These are phyloP conservation scores for Equus quagga DNA, from an alignment of 2,113 vertebrate genomes.

Conservation along the genomic window DNA sequence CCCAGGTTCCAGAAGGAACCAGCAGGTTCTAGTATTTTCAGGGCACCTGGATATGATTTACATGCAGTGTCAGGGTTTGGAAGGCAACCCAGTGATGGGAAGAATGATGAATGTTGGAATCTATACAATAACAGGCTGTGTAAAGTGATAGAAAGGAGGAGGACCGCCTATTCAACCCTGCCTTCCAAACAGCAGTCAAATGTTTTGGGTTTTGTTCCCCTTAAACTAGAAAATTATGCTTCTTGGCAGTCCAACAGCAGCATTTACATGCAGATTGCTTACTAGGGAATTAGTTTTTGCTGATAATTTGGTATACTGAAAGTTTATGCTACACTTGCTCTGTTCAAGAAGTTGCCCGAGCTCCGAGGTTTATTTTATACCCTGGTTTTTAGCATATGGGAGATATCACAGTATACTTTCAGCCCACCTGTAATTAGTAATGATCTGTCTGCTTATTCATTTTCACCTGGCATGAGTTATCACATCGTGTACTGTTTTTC, in stretches of 20 bases:
- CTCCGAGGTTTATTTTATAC: slow-evolving; percentile 54
- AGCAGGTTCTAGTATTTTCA: neutral
- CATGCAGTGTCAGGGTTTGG: neutral
- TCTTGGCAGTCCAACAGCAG: neutral
- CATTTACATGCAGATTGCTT: neutral
- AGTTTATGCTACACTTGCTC: slow-evolving; percentile 24
- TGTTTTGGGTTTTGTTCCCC: neutral
- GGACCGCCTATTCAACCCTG: neutral
- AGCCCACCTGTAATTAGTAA: neutral
- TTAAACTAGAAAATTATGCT: slow-evolving; percentile 2
- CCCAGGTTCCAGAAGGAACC: neutral
- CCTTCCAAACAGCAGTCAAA: neutral
- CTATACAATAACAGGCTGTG: neutral
- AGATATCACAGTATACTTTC: neutral
- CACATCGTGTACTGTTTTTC: neutral
- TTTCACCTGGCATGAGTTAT: neutral
- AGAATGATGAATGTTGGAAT: slow-evolving; percentile 34
- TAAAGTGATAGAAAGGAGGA: neutral
- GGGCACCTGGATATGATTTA: neutral
- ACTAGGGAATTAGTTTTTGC: neutral
- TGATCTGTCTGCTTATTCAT: neutral
- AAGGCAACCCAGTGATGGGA: neutral
- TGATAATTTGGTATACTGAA: neutral
- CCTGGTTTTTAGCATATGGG: slow-evolving; percentile 26
- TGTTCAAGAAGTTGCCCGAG: neutral